Conservation (phyloP, 2,888 invertebrate genomes). For the Nebria brevicollis region DNA sequence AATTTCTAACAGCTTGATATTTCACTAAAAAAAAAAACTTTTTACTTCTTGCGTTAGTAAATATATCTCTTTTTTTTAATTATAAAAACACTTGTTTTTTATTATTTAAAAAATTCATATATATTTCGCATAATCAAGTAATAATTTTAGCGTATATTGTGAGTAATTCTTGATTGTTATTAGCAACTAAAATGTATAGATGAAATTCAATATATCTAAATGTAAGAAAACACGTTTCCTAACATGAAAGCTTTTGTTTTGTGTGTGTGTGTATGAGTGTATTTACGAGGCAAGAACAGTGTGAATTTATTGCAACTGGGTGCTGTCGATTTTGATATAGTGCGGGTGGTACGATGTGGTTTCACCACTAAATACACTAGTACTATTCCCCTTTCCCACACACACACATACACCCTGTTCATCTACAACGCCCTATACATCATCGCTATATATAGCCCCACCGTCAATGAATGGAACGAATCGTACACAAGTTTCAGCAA, state of each 20-base stretch:
- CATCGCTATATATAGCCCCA: neutral
- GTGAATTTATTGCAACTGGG: conserved; percentile 12
- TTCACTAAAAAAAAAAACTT: too few species aligned
- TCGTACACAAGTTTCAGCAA: neutral
- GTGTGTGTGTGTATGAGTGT: conserved; percentile 12
- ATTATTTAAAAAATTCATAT: too few species aligned
- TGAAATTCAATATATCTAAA: neutral
- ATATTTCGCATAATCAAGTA: too few species aligned
- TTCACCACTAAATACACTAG: conserved; percentile 2
- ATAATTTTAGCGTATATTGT: too few species aligned
- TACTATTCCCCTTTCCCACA: neutral
- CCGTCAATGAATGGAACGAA: neutral
- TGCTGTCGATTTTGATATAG: conserved; percentile 29
- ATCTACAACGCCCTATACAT: neutral
- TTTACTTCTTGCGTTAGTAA: too few species aligned
- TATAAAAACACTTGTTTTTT: too few species aligned
- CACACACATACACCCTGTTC: neutral
- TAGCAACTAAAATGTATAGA: neutral
- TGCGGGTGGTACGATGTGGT: conserved; percentile 6
- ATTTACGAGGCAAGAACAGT: neutral
- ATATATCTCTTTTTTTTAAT: too few species aligned
- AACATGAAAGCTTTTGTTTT: conserved; percentile 2
- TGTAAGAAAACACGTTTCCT: neutral
- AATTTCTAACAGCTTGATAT: too few species aligned
- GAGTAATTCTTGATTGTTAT: too few species aligned